Conservation (phyloP, 2,113 vertebrate species). For the Candoia aspera region DNA sequence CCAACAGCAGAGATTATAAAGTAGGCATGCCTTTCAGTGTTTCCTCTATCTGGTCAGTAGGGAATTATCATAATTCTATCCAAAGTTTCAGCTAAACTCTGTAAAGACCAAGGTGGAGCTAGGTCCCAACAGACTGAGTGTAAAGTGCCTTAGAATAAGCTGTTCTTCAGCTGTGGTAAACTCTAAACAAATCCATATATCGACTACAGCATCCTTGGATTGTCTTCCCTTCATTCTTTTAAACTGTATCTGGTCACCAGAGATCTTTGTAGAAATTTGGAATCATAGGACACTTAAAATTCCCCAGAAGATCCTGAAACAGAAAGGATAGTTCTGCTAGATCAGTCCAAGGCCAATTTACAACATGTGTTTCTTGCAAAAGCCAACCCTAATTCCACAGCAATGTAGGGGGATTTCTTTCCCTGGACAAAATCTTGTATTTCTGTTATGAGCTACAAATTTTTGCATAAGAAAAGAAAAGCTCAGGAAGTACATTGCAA, state of each 20-base stretch:
- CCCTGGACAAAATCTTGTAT: not conserved
- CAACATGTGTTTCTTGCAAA: not conserved
- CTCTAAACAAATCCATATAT: not conserved
- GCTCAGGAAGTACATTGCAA: not conserved
- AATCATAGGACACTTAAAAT: not conserved
- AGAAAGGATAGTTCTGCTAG: not conserved
- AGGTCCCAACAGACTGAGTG: not conserved
- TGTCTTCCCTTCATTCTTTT: not conserved
- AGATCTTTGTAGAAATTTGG: not conserved
- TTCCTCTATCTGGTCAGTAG: not conserved
- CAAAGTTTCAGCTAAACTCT: constrained; percentile 9
- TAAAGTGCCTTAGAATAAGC: not conserved
- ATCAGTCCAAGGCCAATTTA: not conserved
- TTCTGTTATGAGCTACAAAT: not conserved
- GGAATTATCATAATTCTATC: constrained; percentile 12
- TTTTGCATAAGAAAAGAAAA: not conserved
- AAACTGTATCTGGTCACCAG: not conserved
- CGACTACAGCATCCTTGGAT: not conserved
- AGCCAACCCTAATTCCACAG: not conserved
- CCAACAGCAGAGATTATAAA: constrained; percentile 24
- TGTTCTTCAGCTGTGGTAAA: not conserved
- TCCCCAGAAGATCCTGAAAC: not conserved
- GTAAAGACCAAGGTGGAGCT: not conserved
- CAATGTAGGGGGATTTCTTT: not conserved
- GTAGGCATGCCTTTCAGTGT: constrained; percentile 6